Evolutionary conservation across 2,888 invertebrate species (phyloP).

Genomic region (Toxonevra muliebris): DNA sequence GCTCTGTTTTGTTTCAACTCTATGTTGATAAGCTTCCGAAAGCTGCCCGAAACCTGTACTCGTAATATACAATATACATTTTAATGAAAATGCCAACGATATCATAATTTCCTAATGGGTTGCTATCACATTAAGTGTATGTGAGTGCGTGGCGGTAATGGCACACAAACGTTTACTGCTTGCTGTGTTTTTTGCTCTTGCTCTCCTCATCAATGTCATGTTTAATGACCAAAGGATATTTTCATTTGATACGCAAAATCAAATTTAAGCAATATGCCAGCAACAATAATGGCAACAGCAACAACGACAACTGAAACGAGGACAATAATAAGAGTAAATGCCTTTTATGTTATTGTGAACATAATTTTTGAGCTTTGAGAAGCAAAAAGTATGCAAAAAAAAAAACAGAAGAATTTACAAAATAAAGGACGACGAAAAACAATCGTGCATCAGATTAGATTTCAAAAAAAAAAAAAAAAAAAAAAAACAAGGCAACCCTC

Average conservation of each 20-base stretch:
- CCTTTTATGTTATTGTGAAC: slow-evolving; percentile 12
- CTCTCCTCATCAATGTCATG: slow-evolving; percentile 18
- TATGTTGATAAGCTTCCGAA: too few relatives aligned
- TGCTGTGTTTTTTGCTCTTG: too few relatives aligned
- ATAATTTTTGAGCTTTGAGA: slow-evolving; percentile 5
- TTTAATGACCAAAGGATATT: slow-evolving; percentile 22
- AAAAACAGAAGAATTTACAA: background rate
- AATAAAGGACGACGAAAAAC: background rate
- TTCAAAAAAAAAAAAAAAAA: slow-evolving; percentile 3
- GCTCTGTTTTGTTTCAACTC: too few relatives aligned
- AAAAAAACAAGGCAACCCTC: background rate
- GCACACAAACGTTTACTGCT: too few relatives aligned
- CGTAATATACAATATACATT: too few relatives aligned
- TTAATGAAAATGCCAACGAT: too few relatives aligned
- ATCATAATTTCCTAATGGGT: too few relatives aligned
- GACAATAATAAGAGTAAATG: slow-evolving; percentile 1
- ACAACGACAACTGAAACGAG: too few relatives aligned
- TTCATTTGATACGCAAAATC: slow-evolving; percentile 13
- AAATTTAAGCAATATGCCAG: slow-evolving; percentile 14
- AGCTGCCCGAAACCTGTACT: too few relatives aligned
- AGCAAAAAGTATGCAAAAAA: slow-evolving; percentile 3
- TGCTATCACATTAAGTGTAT: too few relatives aligned
- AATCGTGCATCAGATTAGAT: slow-evolving; percentile 11
- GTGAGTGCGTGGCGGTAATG: too few relatives aligned
- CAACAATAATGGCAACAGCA: background rate